Conservation (phyloP, 2,113 vertebrate genomes). For the Bagarius yarrelli region DNA sequence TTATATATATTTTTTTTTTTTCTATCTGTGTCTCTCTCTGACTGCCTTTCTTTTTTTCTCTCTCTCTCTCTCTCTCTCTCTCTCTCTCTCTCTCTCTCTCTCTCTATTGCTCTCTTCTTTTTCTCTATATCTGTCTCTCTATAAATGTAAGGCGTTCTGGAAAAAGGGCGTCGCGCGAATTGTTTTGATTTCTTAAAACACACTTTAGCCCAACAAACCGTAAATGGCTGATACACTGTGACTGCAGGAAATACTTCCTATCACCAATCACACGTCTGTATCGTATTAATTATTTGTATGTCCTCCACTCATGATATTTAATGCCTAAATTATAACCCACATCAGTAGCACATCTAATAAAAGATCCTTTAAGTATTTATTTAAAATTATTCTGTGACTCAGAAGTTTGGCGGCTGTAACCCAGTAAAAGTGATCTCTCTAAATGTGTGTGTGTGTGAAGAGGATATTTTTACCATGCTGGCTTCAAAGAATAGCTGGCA, state of each 20-base stretch:
- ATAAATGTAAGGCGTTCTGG: no score
- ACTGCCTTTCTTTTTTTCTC: no score
- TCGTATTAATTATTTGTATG: neutral
- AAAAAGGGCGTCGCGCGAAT: no score
- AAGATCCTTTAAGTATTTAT: constrained; percentile 48
- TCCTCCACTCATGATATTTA: neutral
- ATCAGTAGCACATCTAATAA: constrained; percentile 34
- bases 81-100: no score
- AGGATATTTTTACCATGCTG: constrained; percentile 46
- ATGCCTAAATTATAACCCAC: neutral
- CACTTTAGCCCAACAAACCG: neutral
- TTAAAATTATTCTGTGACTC: constrained; percentile 49
- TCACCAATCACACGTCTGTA: neutral
- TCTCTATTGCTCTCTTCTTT: no score
- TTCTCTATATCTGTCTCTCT: no score
- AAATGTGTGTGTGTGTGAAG: constrained; percentile 31
- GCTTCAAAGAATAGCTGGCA: constrained; percentile 54
- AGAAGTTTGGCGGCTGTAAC: constrained; percentile 46
- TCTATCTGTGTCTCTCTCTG: no score
- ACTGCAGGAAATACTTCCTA: neutral
- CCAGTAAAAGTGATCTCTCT: constrained; percentile 38
- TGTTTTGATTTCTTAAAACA: no score
- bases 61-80: no score
- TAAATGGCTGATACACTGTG: no score
- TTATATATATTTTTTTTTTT: no score